Conservation (phyloP, 2,797 vertebrate genomes). For the Spheniscus humboldti region DNA sequence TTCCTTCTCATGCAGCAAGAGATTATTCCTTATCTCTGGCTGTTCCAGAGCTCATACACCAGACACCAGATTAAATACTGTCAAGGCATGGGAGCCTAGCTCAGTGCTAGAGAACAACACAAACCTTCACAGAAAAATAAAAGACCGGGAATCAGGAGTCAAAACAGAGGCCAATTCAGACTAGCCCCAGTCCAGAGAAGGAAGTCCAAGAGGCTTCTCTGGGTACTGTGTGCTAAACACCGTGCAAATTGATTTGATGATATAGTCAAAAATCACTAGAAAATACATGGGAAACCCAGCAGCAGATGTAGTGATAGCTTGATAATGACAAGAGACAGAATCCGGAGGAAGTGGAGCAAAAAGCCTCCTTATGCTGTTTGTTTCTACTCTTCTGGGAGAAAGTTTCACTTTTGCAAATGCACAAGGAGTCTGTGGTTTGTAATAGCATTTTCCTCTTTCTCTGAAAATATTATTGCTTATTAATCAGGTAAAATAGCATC, state of each 20-base stretch:
- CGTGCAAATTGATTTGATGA: background rate
- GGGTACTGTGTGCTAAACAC: background rate
- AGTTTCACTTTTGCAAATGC: background rate
- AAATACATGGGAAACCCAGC: background rate
- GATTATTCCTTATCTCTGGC: background rate
- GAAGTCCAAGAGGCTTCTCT: background rate
- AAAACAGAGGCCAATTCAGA: background rate
- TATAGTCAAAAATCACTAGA: background rate
- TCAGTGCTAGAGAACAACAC: background rate
- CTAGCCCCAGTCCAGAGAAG: background rate
- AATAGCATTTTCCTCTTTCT: background rate
- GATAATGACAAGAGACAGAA: background rate
- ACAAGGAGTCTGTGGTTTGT: background rate
- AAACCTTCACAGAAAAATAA: background rate
- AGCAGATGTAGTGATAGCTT: background rate
- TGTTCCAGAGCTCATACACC: background rate
- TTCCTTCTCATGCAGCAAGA: background rate
- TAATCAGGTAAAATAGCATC: background rate
- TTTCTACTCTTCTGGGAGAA: background rate
- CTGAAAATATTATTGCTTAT: background rate
- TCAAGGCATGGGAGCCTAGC: background rate
- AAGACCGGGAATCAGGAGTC: background rate
- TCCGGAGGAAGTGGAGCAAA: background rate
- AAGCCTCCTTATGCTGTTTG: background rate
- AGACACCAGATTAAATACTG: background rate